Conservation (phyloP, 2,113 vertebrate genomes). For the Carettochelys insculpta region DNA sequence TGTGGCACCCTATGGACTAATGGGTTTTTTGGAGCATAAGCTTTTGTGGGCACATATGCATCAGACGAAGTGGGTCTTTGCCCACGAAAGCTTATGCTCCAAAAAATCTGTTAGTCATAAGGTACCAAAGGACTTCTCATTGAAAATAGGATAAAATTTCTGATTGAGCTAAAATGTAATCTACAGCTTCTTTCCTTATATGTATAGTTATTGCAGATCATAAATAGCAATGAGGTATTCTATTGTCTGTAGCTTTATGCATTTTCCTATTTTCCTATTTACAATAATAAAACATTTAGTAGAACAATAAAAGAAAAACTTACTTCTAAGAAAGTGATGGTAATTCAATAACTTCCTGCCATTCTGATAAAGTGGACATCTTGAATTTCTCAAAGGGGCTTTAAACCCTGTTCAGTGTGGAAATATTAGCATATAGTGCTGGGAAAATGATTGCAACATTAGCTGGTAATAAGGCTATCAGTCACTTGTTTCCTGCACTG, state of each 20-base stretch:
- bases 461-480: not conserved
- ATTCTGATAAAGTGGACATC: not conserved
- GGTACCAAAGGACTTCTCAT: too few relatives aligned
- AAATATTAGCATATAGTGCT: conserved; percentile 4
- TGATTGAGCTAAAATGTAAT: not conserved
- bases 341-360: not conserved
- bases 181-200: not conserved
- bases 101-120: too few relatives aligned
- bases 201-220: not conserved
- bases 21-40: too few relatives aligned
- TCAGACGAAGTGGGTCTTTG: too few relatives aligned
- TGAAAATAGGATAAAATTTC: too few relatives aligned
- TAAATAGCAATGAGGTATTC: conserved; percentile 1
- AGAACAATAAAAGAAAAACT: conserved; percentile 18
- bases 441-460: not conserved
- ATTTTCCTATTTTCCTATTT: not conserved
- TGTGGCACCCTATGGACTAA: too few relatives aligned
- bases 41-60: too few relatives aligned
- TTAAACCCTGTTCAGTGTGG: conserved; percentile 19
- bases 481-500: not conserved
- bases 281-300: conserved; percentile 38
- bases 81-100: too few relatives aligned
- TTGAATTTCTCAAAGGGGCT: conserved; percentile 21
- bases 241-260: conserved; percentile 12
- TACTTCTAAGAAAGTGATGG: conserved; percentile 15